These are phyloP conservation scores for Coregonus ussuriensis DNA, from an alignment of 2,797 vertebrate genomes.

Conservation along the genomic window DNA sequence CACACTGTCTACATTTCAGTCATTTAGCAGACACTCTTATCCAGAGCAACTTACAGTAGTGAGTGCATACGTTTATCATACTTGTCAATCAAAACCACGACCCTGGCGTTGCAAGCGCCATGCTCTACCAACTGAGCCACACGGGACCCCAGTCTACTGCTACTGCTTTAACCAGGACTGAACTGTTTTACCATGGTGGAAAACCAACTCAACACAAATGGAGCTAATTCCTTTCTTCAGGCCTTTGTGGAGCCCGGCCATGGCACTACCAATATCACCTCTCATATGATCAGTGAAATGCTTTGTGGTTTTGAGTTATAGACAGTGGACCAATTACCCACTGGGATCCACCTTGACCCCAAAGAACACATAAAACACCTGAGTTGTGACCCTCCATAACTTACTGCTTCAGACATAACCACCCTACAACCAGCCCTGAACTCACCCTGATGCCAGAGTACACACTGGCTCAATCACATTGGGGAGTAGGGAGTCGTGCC, in stretches of 20 bases:
- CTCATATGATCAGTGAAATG: slow-evolving; percentile 55
- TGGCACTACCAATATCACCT: slow-evolving; percentile 31
- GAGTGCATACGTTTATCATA: no score
- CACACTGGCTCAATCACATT: slow-evolving; percentile 70
- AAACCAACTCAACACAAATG: slow-evolving; percentile 30
- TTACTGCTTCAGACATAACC: slow-evolving; percentile 63
- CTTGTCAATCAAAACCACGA: no score
- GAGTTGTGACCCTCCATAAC: slow-evolving; percentile 76
- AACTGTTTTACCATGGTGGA: slow-evolving; percentile 45
- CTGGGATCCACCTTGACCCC: slow-evolving; percentile 62
- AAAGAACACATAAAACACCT: slow-evolving; percentile 48
- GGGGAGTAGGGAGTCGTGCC: slow-evolving; percentile 51
- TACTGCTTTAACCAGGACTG: slow-evolving; percentile 21
- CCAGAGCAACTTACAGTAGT: no score
- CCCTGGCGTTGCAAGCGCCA: no score
- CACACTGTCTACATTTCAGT: no score
- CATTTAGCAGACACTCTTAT: no score
- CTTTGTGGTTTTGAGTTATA: slow-evolving; percentile 57
- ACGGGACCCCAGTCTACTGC: slow-evolving; percentile 26
- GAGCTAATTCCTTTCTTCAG: slow-evolving; percentile 29
- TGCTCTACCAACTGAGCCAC: no score
- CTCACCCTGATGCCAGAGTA: slow-evolving; percentile 68
- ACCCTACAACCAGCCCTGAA: slow-evolving; percentile 63
- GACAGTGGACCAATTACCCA: slow-evolving; percentile 53
- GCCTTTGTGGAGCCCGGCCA: slow-evolving; percentile 34